Conservation (phyloP, 2,113 vertebrate species). For the Sminthopsis crassicaudata region DNA sequence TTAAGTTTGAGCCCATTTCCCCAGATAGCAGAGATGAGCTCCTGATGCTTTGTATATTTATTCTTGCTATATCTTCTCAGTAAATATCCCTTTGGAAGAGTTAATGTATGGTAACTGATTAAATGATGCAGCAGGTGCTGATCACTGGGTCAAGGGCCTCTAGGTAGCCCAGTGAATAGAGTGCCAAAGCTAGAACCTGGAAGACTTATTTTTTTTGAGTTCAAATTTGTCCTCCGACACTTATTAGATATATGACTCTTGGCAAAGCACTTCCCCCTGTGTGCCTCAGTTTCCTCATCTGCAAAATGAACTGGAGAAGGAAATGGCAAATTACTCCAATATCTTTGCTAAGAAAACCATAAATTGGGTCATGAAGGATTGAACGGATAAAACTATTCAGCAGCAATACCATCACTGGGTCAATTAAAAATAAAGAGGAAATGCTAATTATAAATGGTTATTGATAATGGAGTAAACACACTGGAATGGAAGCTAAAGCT, state of each 20-base stretch:
- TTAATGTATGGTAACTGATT: background rate
- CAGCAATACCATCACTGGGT: background rate
- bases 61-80: no score
- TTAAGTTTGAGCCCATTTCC: no score
- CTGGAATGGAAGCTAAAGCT: background rate
- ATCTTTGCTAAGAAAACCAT: background rate
- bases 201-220: background rate
- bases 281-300: background rate
- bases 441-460: background rate
- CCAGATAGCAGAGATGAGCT: no score
- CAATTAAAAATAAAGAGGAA: background rate
- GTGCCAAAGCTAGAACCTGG: background rate
- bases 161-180: background rate
- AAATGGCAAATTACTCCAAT: background rate
- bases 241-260: background rate
- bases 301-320: background rate
- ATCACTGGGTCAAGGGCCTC: background rate
- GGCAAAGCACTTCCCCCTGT: background rate
- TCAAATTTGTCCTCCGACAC: background rate
- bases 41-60: no score
- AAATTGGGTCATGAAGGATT: background rate
- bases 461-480: background rate
- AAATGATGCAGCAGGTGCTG: background rate
- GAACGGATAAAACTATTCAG: background rate
- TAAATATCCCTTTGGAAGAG: no score